phyloP scores from a whole-genome alignment of 1,140 invertebrate genomes.

The Drosophila funebris region DNA sequence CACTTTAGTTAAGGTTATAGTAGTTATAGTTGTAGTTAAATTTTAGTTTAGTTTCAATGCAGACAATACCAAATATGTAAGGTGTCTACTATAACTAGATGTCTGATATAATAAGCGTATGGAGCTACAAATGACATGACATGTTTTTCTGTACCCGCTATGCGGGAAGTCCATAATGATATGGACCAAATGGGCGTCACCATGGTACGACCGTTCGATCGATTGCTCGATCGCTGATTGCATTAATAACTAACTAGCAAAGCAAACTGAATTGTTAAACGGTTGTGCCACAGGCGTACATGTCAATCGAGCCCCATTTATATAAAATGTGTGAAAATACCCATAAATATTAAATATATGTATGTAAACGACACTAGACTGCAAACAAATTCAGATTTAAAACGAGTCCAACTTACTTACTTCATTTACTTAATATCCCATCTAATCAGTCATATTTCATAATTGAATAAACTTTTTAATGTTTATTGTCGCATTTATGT shows the following conservation, averaged over 20 bases:
- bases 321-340: conserved; percentile 64
- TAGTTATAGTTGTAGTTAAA: background rate
- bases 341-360: conserved; percentile 30
- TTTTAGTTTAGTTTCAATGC: conserved; percentile 16
- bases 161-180: conserved; percentile 69
- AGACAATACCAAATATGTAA: conserved; percentile 34
- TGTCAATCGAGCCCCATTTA: conserved; percentile 45
- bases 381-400: background rate
- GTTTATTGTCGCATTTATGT: background rate
- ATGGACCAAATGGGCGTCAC: conserved; percentile 47
- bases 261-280: background rate
- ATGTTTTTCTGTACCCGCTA: conserved; percentile 25
- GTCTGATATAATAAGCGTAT: conserved; percentile 4
- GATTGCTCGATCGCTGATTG: conserved; percentile 26
- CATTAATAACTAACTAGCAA: conserved; percentile 26
- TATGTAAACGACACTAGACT: conserved; percentile 20
- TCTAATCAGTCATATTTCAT: background rate
- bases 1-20: conserved; percentile 4
- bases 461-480: background rate
- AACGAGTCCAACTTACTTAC: background rate
- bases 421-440: background rate
- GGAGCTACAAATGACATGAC: conserved; percentile 27
- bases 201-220: conserved; percentile 13
- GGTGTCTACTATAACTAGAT: background rate
- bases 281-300: conserved; percentile 25